phyloP scores from a whole-genome alignment of 2,797 vertebrate genomes.

The Rhabdophis nuchalis region DNA sequence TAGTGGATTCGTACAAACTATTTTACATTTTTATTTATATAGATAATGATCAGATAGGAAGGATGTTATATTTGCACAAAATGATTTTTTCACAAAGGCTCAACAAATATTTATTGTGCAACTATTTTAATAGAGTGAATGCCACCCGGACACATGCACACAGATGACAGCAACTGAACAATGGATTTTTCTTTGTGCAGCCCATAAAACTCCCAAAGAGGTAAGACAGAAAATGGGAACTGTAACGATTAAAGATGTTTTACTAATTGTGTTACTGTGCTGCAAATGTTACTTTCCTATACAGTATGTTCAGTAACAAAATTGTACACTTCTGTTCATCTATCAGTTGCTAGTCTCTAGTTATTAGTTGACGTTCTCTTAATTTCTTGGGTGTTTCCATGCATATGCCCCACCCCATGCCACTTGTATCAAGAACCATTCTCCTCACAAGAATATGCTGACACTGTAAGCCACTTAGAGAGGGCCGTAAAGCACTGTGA shows the following conservation, averaged over 20 bases:
- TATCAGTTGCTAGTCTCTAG: not conserved
- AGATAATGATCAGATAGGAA: not conserved
- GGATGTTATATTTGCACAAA: not conserved
- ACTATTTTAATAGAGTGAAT: slow-evolving; percentile 84
- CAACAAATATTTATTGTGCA: slow-evolving; percentile 9
- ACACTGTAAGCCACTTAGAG: not conserved
- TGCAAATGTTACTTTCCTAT: not conserved
- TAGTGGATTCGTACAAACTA: no score
- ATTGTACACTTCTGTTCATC: not conserved
- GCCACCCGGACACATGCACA: slow-evolving; percentile 96
- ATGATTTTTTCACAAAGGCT: not conserved
- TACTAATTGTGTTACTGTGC: not conserved
- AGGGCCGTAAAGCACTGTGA: not conserved
- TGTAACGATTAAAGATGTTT: not conserved
- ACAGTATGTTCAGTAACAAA: not conserved
- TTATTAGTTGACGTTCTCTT: not conserved
- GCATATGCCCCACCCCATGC: not conserved
- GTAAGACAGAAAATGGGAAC: slow-evolving; percentile 61
- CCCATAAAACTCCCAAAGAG: slow-evolving; percentile 99
- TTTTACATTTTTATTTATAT: not conserved
- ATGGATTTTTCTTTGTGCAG: slow-evolving; percentile 99
- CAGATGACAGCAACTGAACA: slow-evolving; percentile 99
- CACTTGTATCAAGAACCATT: no score
- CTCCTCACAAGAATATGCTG: no score
- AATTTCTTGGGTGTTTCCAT: not conserved